Conservation (phyloP, 1,140 invertebrate genomes). For the Aphidius gifuensis region DNA sequence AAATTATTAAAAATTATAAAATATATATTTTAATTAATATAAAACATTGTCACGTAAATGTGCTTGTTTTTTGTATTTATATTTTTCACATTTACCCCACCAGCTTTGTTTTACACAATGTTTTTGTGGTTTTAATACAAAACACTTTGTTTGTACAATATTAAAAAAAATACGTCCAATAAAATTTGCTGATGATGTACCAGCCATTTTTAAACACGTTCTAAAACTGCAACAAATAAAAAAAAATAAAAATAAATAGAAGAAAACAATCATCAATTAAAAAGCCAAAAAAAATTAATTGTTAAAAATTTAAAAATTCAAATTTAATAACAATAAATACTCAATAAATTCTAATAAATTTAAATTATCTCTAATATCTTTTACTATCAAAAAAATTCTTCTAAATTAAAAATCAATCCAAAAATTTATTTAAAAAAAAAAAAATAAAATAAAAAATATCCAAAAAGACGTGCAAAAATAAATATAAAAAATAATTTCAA, state of each 20-base stretch:
- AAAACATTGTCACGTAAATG: conserved; percentile 70
- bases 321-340: not conserved
- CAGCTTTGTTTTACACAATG: conserved; percentile 73
- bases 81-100: conserved; percentile 79
- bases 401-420: not conserved
- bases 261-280: conserved; percentile 13
- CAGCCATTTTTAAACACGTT: conserved; percentile 83
- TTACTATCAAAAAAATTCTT: not conserved
- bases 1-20: not conserved
- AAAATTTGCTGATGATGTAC: conserved; percentile 79
- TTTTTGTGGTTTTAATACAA: conserved; percentile 75
- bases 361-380: too few relatives aligned
- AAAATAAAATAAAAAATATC: not conserved
- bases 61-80: conserved; percentile 69
- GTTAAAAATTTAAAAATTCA: not conserved
- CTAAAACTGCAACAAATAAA: conserved; percentile 70
- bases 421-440: not conserved
- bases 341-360: not conserved
- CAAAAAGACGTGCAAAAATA: not conserved
- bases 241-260: too few relatives aligned
- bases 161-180: conserved; percentile 94
- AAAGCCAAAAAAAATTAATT: not conserved
- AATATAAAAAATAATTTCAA: not conserved
- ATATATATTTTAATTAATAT: conserved; percentile 52
- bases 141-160: conserved; percentile 87